Conservation (phyloP, 1,140 invertebrate species). For the Lasaia peninsularis region DNA sequence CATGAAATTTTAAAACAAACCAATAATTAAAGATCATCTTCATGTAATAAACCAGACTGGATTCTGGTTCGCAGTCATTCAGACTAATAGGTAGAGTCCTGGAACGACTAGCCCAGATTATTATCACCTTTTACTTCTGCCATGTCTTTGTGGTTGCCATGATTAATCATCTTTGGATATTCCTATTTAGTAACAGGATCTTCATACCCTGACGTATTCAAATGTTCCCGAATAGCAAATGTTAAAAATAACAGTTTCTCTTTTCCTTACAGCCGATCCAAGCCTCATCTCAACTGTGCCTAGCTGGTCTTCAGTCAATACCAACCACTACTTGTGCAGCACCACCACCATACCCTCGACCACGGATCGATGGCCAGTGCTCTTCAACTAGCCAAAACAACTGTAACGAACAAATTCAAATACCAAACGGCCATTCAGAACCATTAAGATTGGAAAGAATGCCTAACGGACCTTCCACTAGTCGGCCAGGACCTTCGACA, state of each 20-base stretch:
- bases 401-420: conserved; percentile 52
- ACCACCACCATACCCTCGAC: conserved; percentile 36
- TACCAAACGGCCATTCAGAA: conserved; percentile 48
- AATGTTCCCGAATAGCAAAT: neutral
- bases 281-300: conserved; percentile 40
- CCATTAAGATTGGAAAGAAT: conserved; percentile 47
- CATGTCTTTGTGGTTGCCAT: no score
- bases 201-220: no score
- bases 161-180: no score
- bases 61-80: no score
- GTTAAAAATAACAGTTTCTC: neutral
- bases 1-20: no score
- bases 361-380: conserved; percentile 36
- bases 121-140: no score
- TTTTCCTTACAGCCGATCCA: conserved; percentile 43
- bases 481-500: conserved; percentile 32
- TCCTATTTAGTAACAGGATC: neutral
- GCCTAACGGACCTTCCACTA: conserved; percentile 50
- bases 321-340: conserved; percentile 32
- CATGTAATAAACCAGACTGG: no score
- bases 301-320: conserved; percentile 42
- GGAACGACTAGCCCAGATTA: no score
- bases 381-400: conserved; percentile 54
- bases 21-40: no score
- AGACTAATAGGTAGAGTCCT: no score